Evolutionary conservation across 2,888 invertebrate species (phyloP).

Genomic region (Eurois occulta): DNA sequence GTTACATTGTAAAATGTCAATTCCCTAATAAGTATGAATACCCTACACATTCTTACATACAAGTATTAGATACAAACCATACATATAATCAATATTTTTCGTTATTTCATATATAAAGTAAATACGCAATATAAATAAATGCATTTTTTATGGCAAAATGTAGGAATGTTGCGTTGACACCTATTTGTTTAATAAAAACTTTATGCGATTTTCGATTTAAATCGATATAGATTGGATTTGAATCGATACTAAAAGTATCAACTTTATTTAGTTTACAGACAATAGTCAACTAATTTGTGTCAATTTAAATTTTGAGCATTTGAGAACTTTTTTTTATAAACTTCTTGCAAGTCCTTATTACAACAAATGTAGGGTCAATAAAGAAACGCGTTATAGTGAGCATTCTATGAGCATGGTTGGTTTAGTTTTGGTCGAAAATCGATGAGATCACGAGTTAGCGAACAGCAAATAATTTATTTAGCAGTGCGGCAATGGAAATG

Average conservation of each 20-base stretch:
- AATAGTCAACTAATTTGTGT: constrained; percentile 51
- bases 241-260: constrained; percentile 53
- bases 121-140: constrained; percentile 81
- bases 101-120: constrained; percentile 62
- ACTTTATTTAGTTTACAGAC: constrained; percentile 48
- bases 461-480: constrained; percentile 60
- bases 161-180: constrained; percentile 79
- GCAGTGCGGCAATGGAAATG: constrained; percentile 61
- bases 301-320: constrained; percentile 50
- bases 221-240: constrained; percentile 22
- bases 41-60: constrained; percentile 82
- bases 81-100: constrained; percentile 57
- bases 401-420: constrained; percentile 64
- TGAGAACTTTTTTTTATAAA: not conserved
- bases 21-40: constrained; percentile 83
- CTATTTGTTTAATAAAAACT: constrained; percentile 61
- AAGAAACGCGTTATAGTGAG: constrained; percentile 62
- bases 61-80: constrained; percentile 73
- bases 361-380: constrained; percentile 57
- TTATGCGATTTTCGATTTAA: constrained; percentile 42
- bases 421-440: constrained; percentile 63
- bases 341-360: constrained; percentile 41
- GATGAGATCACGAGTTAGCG: constrained; percentile 64
- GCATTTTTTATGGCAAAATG: constrained; percentile 85
- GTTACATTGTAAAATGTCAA: constrained; percentile 80